Base-by-base conservation (phyloP, 2,888 invertebrate genomes). In the Tethea ocularis region DNA sequence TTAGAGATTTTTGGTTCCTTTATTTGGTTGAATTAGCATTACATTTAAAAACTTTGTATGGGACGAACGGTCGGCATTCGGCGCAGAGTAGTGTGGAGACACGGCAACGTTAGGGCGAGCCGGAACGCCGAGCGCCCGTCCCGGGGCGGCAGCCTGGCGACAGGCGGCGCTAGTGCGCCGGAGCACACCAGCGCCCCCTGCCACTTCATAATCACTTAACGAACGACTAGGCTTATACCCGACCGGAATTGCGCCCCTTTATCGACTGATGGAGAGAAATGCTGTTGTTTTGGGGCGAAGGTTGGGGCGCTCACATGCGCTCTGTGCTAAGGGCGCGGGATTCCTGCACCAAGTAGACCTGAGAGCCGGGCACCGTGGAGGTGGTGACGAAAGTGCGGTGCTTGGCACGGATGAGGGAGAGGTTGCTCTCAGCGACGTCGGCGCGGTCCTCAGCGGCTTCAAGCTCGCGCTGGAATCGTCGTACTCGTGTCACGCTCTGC, bases 381-480 rank as follows among this genome's bases (percentile, higher is more conserved):
- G 98, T 97, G 94, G 98, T 98, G 85, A 98, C 98, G 94, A 98
- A 98, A 90, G 98, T 97, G 94, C 99, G 98, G 95, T 99, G 99
- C 95, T 99, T 99, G 94, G 99, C 98, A 83, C 99, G 97, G 94
- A 99, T 98, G 91, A 99, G 94, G 78, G 97, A 96, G 88, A 99
- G 95, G 93, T 97, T 98, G 95, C 97, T 97, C 94, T 99, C 98
- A 77, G 98, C 98, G 77, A 95, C 95, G 82, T 99, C 98, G 79
- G 98, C 98, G 78, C 99, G 97, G 91, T 98, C 98, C 91, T 99
- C 99, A 73, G 99, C 99, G 58, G 99, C 98, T 90, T 99, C 99
- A 87, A 99, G 94, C 93, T 99, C 99, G 82, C 99, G 96, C 93
- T 99, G 99, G 98, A 99, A 99, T 93, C 98, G 96, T 90, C 99